Base-by-base conservation (phyloP, 2,113 vertebrate genomes). In the Petrocephalus zakoni region DNA sequence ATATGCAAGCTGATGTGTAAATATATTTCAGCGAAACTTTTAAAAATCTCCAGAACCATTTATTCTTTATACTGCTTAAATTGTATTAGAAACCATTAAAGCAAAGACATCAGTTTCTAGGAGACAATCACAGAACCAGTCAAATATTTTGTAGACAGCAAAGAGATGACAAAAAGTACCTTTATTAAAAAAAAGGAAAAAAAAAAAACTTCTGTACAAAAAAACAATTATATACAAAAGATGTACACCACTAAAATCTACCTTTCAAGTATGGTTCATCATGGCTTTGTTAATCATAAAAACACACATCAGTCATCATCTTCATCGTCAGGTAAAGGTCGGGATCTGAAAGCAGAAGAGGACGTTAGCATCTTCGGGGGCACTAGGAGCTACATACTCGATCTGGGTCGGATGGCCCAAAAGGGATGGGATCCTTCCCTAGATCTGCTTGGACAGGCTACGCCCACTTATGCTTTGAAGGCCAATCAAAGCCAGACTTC, bases 291-390 rank as follows among this genome's bases (percentile, higher is more conserved):
- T 19, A 9, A 2, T 53, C 47, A 17, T 42, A 11, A 0, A 8
- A 83, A 75, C 42, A 51, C 52, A 61, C 85, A 58, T 42, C 56
- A 87, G 19, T 87, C 53, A 88, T 81, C 94, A 0, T 95, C 94
- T 4, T 95, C 95, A 0, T 95, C 94, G 0, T 95, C 94, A 55
- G 93, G 92, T 87, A 96, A 90, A 0, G 94, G 95, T 68, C 93
- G 90, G 51, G 94, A 92, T 85, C 95, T 96, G 92, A 21, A 29
- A 86, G 8, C 52, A 64, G 87, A 53, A 53, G 6, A 25, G 17
- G 15, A 9, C 42, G 19, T 21, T n/a, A 0, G n/a, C 34, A 81
- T 85, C 19, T 19, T 37, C 52, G 5, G 4, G 42, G 29, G 34
- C 9, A 49, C 8, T 25, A 72, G 9, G 68, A 4, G 13, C 29